Conservation (phyloP, 2,113 vertebrate genomes). For the Puffinus mauretanicus region DNA sequence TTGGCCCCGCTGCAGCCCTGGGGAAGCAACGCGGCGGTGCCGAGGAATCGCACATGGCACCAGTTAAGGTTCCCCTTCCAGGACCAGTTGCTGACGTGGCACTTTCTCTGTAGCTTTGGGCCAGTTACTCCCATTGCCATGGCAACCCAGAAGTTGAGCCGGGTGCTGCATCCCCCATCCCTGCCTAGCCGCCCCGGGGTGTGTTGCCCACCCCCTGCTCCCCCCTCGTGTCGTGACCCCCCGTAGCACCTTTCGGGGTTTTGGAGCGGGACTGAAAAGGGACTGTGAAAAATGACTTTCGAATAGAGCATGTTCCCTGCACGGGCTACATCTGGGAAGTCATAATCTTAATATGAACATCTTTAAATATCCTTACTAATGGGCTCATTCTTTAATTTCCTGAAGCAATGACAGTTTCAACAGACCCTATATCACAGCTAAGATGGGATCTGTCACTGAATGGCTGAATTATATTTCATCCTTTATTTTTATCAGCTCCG, state of each 20-base stretch:
- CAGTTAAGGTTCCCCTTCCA: accelerated
- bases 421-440: conserved; percentile 47
- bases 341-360: conserved; percentile 49
- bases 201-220: accelerated
- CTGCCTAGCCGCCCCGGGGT: accelerated
- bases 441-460: conserved; percentile 55
- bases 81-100: accelerated
- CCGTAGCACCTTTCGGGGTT: background rate
- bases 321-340: background rate
- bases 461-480: conserved; percentile 66
- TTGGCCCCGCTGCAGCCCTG: background rate
- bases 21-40: background rate
- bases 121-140: background rate
- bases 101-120: background rate
- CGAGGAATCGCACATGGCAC: accelerated
- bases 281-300: background rate
- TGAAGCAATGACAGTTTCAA: conserved; percentile 56
- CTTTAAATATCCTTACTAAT: conserved; percentile 58
- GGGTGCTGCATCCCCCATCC: background rate
- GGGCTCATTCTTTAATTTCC: conserved; percentile 72
- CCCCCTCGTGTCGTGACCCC: accelerated
- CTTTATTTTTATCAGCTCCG: conserved; percentile 57
- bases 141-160: accelerated
- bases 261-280: background rate
- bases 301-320: background rate